Conservation (phyloP, 2,797 vertebrate species). For the Mycteria americana region DNA sequence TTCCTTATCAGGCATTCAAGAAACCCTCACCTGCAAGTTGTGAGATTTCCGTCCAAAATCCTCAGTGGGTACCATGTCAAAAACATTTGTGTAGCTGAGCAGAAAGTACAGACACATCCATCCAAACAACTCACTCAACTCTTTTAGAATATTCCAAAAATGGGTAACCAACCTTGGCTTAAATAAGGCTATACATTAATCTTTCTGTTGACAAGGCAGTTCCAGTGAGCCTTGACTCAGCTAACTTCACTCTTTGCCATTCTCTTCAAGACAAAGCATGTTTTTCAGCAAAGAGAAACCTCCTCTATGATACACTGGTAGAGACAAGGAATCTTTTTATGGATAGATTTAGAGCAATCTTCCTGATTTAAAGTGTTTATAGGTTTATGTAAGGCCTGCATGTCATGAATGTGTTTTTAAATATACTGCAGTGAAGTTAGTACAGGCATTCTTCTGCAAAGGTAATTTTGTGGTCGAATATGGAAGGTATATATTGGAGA, state of each 20-base stretch:
- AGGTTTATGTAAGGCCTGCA: not conserved
- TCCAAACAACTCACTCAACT: not conserved
- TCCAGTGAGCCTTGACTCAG: not conserved
- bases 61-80: not conserved
- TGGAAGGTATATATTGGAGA: not conserved
- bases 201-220: not conserved
- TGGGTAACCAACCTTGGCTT: not conserved
- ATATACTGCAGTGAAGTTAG: not conserved
- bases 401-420: not conserved
- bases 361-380: not conserved
- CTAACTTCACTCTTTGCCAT: not conserved
- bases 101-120: not conserved
- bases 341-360: not conserved
- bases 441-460: not conserved
- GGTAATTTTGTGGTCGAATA: not conserved
- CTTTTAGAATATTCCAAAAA: not conserved
- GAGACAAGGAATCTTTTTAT: not conserved
- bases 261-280: not conserved
- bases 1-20: not conserved
- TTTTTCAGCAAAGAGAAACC: not conserved
- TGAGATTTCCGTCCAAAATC: not conserved
- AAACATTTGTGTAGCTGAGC: not conserved
- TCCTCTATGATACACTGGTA: not conserved
- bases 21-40: not conserved
- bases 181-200: not conserved